Evolutionary conservation across 1,140 invertebrate genomes (phyloP).

Genomic region (Drosophila orosa): DNA sequence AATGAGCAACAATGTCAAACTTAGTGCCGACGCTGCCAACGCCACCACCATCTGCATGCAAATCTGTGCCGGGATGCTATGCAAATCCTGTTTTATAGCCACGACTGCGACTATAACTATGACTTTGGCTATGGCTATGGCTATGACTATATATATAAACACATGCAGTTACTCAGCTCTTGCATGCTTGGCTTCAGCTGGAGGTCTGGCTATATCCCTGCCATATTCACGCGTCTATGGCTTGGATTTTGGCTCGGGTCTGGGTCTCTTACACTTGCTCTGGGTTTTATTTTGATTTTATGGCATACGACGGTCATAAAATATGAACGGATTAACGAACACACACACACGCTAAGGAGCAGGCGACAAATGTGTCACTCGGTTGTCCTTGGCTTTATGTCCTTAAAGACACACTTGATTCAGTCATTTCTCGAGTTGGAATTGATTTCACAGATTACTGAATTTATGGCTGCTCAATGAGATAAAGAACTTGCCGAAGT

Average conservation of each 20-base stretch:
- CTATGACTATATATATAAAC: constrained; percentile 26
- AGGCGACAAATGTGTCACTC: constrained; percentile 42
- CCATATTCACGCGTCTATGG: not conserved
- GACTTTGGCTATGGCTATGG: constrained; percentile 6
- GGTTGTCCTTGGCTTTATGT: constrained; percentile 13
- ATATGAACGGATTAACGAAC: constrained; percentile 67
- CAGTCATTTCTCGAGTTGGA: constrained; percentile 5
- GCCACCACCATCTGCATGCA: constrained; percentile 52
- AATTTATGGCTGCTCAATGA: not conserved
- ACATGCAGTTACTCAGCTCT: constrained; percentile 3
- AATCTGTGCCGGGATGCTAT: constrained; percentile 64
- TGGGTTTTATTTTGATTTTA: constrained; percentile 70
- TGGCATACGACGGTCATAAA: constrained; percentile 64
- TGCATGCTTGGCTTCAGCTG: constrained; percentile 36
- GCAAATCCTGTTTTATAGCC: constrained; percentile 71
- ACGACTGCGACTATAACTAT: constrained; percentile 18
- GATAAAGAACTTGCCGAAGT: not conserved
- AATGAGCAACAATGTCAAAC: constrained; percentile 77
- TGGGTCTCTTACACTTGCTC: constrained; percentile 9
- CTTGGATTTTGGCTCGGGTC: constrained; percentile 14
- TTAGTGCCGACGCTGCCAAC: constrained; percentile 28
- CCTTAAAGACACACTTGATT: constrained; percentile 11
- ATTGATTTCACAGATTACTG: not conserved
- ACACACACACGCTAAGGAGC: constrained; percentile 21
- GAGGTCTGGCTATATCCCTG: constrained; percentile 18